Conservation (phyloP, 2,797 vertebrate species). For the Nannoperca obscura region DNA sequence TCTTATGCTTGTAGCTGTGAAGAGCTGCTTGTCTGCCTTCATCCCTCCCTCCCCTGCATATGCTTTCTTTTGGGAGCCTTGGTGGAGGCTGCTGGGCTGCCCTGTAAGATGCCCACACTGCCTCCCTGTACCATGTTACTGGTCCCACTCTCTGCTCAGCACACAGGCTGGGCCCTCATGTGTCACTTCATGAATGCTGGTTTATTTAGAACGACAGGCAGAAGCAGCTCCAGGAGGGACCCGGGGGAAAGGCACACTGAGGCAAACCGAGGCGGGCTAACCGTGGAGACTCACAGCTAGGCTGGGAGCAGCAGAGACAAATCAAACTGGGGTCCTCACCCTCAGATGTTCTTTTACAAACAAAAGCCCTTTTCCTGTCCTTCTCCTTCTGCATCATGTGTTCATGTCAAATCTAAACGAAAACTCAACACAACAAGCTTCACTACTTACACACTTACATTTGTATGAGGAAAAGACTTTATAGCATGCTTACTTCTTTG, state of each 20-base stretch:
- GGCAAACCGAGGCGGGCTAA: conserved; percentile 16
- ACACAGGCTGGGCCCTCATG: conserved; percentile 16
- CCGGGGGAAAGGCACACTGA: conserved; percentile 47
- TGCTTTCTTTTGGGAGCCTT: conserved; percentile 35
- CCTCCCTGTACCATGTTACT: conserved; percentile 4
- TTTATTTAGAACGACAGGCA: conserved; percentile 70
- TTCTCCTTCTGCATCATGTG: not conserved
- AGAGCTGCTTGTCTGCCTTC: conserved; percentile 4
- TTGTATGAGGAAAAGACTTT: not conserved
- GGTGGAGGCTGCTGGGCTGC: conserved; percentile 38
- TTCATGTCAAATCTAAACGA: conserved; percentile 2
- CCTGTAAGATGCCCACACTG: conserved; percentile 23
- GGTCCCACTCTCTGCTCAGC: conserved; percentile 8
- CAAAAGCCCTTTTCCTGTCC: conserved; percentile 38
- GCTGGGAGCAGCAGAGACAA: conserved; percentile 29
- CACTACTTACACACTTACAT: not conserved
- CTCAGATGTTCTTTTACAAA: conserved; percentile 75
- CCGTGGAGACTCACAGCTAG: conserved; percentile 12
- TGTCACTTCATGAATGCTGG: conserved; percentile 31
- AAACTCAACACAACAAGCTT: conserved; percentile 13
- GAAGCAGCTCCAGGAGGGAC: conserved; percentile 48
- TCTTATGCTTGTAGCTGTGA: conserved; percentile 14
- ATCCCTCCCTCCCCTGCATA: conserved; percentile 28
- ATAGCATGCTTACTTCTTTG: not conserved
- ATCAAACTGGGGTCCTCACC: conserved; percentile 61